A percentile compares a stretch with the other conserved stretches of the same genome.
phyloP scores from a whole-genome alignment of 2,797 vertebrate species.

The Tauraco hartlaubi region DNA sequence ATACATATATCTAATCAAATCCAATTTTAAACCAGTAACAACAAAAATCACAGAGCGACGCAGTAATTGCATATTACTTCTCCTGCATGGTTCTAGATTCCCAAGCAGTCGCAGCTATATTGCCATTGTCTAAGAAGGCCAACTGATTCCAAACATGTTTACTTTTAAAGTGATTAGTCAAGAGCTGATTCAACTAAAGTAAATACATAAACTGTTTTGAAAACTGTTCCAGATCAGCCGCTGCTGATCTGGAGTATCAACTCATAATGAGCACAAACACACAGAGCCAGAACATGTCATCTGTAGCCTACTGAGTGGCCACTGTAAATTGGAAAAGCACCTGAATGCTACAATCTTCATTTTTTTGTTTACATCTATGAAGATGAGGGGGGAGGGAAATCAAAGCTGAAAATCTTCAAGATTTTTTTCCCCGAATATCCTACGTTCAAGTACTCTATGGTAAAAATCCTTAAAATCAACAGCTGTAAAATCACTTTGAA shows the following conservation, averaged over 20 bases:
- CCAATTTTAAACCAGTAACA: neutral
- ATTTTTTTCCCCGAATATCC: neutral
- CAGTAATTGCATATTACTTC: neutral
- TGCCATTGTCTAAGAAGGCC: neutral
- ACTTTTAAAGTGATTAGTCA: slow-evolving; percentile 2
- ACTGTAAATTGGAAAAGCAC: neutral
- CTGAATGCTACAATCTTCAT: neutral
- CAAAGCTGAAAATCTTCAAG: neutral
- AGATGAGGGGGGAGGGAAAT: neutral
- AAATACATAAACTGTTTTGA: neutral
- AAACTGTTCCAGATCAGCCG: neutral
- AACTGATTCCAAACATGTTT: neutral
- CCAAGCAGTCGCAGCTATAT: neutral
- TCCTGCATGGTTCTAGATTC: neutral
- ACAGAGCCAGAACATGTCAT: neutral
- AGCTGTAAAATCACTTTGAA: neutral
- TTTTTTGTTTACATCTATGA: neutral
- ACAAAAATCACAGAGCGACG: neutral
- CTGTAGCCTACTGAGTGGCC: neutral
- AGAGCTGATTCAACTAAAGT: neutral
- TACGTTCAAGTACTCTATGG: neutral
- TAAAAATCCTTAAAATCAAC: neutral
- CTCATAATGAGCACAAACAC: neutral
- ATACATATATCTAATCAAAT: neutral
- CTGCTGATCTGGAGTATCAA: no score